Evolutionary conservation across 2,888 invertebrate genomes (phyloP).

Genomic region (Sesia apiformis): DNA sequence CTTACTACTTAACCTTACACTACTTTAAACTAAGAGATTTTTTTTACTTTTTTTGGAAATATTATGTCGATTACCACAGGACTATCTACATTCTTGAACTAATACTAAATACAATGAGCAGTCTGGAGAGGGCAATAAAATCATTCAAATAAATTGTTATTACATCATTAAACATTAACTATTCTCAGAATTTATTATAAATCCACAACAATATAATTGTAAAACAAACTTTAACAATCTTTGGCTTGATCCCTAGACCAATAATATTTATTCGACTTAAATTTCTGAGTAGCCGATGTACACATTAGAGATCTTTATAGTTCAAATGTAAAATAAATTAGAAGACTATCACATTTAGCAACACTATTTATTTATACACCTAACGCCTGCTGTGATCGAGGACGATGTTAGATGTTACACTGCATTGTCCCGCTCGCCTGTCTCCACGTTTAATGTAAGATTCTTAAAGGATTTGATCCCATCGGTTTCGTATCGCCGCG

Average conservation of each 20-base stretch:
- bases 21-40: conserved; percentile 52
- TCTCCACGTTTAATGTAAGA: conserved; percentile 65
- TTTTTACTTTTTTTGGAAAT: conserved; percentile 59
- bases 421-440: conserved; percentile 54
- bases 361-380: conserved; percentile 62
- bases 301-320: conserved; percentile 55
- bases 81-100: conserved; percentile 57
- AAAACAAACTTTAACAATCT: conserved; percentile 81
- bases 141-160: conserved; percentile 51
- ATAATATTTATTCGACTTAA: conserved; percentile 68
- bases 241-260: conserved; percentile 90
- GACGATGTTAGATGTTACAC: conserved; percentile 57
- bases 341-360: conserved; percentile 73
- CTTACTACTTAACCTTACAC: conserved; percentile 52
- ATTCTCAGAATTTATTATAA: conserved; percentile 67
- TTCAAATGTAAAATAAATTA: conserved; percentile 66
- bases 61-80: conserved; percentile 53
- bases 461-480: conserved; percentile 76
- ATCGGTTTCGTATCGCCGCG: conserved; percentile 68
- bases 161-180: conserved; percentile 57
- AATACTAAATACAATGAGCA: conserved; percentile 67
- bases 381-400: conserved; percentile 67
- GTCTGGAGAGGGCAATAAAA: conserved; percentile 70
- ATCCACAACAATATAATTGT: conserved; percentile 71
- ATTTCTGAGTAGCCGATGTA: conserved; percentile 55